Evolutionary conservation across 2,113 vertebrate species (phyloP).

Genomic region (Xerus inauris): DNA sequence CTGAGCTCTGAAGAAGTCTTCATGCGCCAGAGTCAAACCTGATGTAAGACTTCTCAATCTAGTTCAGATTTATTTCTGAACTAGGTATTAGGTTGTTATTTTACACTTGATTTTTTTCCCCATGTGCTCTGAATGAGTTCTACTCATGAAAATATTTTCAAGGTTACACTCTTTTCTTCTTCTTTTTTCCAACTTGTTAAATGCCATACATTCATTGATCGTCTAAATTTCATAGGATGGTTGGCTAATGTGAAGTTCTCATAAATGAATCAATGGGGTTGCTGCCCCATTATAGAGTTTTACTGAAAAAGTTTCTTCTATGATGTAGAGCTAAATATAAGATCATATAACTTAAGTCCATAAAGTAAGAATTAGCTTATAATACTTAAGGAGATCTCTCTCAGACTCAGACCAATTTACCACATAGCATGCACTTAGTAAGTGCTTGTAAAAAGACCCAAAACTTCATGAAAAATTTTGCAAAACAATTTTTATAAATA

Average conservation of each 20-base stretch:
- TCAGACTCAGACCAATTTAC: background rate
- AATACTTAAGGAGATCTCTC: background rate
- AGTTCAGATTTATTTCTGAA: too few species aligned
- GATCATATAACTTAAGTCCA: background rate
- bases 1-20: background rate
- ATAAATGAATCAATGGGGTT: background rate
- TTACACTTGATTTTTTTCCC: background rate
- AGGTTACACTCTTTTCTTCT: background rate
- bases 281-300: slow-evolving; percentile 21
- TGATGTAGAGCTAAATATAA: slow-evolving; percentile 22
- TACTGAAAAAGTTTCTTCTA: slow-evolving; percentile 8
- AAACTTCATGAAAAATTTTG: background rate
- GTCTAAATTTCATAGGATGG: slow-evolving; percentile 1
- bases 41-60: background rate
- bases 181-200: background rate
- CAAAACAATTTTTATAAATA: slow-evolving; percentile 34
- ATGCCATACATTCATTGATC: background rate
- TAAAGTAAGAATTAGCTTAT: background rate
- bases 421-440: background rate
- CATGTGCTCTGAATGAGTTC: background rate
- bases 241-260: slow-evolving; percentile 29
- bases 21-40: background rate
- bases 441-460: background rate
- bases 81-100: too few species aligned
- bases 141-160: background rate